Evolutionary conservation across 1,140 invertebrate genomes (phyloP), one percentile per base, ranked within the genome.

Genomic region (Drosophila arawakana): DNA sequence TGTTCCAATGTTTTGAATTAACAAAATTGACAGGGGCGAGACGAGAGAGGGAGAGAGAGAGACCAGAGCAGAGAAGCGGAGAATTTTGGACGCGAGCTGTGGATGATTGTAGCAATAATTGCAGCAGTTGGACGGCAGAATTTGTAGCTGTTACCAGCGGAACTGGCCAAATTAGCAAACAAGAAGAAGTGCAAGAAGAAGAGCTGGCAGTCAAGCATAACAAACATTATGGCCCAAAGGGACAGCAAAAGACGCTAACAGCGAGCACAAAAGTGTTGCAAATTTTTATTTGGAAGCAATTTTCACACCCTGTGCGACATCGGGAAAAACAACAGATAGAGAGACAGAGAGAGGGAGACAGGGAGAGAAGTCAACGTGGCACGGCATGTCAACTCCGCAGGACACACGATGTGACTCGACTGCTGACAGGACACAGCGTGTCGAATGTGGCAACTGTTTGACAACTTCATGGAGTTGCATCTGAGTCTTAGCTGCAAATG

Each of bases 281-380:
- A 89, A 89, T 90, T 89, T 90, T 89, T 89, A 89, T 89, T 89
- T 90, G 85, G 84, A 89, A 89, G 85, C 85, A 89, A 89, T 89
- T 89, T 89, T 89, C 84, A 89, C 84, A 90, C 84, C 84, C 84
- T 86, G 75, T 70, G 66, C 70, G 62, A 73, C 70, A 73, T 57
- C 54, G 49, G 37, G 44, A 43, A 59, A 39, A 30, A 44, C 37
- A 21, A 55, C 54, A 59, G 46, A 30, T 2, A 30, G 25, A 30
- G 25, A 30, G 25, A 30, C 2, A 6, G 25, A 6, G 25, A 30
- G 18, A 21, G 18, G 18, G 18, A 18, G 18, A 18, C 1, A 30
- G 1, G 25, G 25, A 30, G 25, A 30, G 25, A 30, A 30, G 25
- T 30, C 25, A 30, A 30, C 25, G 6, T 6, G 25, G 25, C 25